These are phyloP conservation scores for Glomeris maerens DNA, from an alignment of 1,140 invertebrate genomes.

Conservation along the genomic window DNA sequence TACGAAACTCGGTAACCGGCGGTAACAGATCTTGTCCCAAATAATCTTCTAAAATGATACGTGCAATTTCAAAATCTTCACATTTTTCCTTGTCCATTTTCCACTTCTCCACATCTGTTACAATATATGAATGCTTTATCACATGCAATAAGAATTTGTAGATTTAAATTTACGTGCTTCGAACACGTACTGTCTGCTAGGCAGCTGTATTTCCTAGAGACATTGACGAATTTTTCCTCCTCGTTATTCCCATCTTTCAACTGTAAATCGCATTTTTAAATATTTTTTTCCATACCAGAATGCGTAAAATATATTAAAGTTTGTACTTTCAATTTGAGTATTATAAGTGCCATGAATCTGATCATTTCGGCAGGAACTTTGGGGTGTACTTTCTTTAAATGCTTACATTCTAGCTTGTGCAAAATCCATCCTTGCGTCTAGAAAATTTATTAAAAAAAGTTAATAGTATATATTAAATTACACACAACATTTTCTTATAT, in stretches of 20 bases:
- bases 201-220: neutral
- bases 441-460: neutral
- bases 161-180: conserved; percentile 4
- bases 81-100: conserved; percentile 4
- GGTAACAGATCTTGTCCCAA: conserved; percentile 15
- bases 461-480: neutral
- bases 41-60: conserved; percentile 12
- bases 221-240: neutral
- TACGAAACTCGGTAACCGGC: neutral
- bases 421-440: conserved; percentile 4
- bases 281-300: neutral
- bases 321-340: conserved; percentile 9
- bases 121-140: neutral
- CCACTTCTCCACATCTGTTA: conserved; percentile 15
- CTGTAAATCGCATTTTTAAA: neutral
- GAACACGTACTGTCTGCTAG: neutral
- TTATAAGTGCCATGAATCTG: conserved; percentile 5
- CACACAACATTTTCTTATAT: neutral
- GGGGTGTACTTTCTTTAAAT: conserved; percentile 4
- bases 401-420: conserved; percentile 9
- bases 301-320: neutral
- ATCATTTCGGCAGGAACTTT: conserved; percentile 3
- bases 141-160: neutral
- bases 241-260: neutral
- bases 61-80: conserved; percentile 10